Evolutionary conservation across 2,797 vertebrate species (phyloP).

Genomic region (Tachyglossus aculeatus): DNA sequence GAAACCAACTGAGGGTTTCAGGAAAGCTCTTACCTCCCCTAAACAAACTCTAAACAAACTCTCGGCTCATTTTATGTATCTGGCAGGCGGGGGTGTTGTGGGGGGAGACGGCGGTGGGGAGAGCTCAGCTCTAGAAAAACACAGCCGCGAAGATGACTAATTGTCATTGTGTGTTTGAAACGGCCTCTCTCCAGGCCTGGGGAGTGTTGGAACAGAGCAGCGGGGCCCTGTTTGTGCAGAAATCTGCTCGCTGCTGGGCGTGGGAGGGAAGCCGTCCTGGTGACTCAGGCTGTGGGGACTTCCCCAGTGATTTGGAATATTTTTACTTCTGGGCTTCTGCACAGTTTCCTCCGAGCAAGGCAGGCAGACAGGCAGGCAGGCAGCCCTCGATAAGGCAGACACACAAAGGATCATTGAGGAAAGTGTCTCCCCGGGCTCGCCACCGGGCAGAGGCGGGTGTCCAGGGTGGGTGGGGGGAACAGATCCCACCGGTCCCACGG

Average conservation of each 20-base stretch:
- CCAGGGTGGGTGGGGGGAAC: no score
- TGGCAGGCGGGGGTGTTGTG: no score
- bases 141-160: background rate
- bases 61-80: background rate
- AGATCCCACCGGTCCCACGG: no score
- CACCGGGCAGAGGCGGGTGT: background rate
- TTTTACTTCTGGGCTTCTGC: constrained; percentile 85
- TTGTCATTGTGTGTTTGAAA: constrained; percentile 2
- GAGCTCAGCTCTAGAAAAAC: accelerated
- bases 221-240: constrained; percentile 62
- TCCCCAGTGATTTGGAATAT: constrained; percentile 89
- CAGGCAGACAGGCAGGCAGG: accelerated
- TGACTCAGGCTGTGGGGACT: constrained; percentile 90
- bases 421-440: background rate
- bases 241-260: constrained; percentile 69
- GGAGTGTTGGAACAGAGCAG: constrained; percentile 49
- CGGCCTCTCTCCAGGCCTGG: constrained; percentile 11
- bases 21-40: background rate
- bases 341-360: constrained; percentile 72
- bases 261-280: constrained; percentile 85
- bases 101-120: no score
- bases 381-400: constrained; percentile 58
- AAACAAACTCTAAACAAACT: background rate
- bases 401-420: constrained; percentile 65
- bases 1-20: background rate